phyloP scores from a whole-genome alignment of 2,888 invertebrate species.

The Chymomyza caudatula region DNA sequence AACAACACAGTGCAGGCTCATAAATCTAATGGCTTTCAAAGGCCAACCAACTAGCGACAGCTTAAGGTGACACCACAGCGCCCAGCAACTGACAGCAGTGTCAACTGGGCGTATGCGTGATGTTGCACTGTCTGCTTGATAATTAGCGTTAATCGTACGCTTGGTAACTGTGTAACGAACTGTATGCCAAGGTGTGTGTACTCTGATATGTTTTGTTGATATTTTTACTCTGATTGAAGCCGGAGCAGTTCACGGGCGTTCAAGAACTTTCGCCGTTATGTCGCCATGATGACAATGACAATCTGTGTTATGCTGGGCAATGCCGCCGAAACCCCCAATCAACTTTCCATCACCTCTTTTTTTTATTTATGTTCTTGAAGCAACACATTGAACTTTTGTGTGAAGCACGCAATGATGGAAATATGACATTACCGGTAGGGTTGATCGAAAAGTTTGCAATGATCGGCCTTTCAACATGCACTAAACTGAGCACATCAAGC shows the following conservation, averaged over 20 bases:
- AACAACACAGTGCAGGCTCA: background rate
- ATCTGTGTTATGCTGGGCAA: slow-evolving; percentile 32
- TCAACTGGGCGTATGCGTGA: background rate
- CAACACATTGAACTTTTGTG: slow-evolving; percentile 39
- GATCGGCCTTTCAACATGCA: background rate
- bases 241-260: slow-evolving; percentile 48
- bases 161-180: background rate
- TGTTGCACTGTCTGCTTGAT: background rate
- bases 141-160: background rate
- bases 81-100: background rate
- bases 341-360: background rate
- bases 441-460: background rate
- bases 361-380: slow-evolving; percentile 31
- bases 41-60: background rate
- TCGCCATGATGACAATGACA: slow-evolving; percentile 26
- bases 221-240: background rate
- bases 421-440: background rate
- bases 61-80: background rate
- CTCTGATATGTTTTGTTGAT: background rate
- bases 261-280: slow-evolving; percentile 11
- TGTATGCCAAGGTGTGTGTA: background rate
- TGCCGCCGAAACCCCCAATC: slow-evolving; percentile 13
- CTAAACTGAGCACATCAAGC: too few species aligned
- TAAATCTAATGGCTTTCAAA: background rate
- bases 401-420: background rate